Conservation (phyloP, 2,888 invertebrate genomes). For the Dione vanillae region DNA sequence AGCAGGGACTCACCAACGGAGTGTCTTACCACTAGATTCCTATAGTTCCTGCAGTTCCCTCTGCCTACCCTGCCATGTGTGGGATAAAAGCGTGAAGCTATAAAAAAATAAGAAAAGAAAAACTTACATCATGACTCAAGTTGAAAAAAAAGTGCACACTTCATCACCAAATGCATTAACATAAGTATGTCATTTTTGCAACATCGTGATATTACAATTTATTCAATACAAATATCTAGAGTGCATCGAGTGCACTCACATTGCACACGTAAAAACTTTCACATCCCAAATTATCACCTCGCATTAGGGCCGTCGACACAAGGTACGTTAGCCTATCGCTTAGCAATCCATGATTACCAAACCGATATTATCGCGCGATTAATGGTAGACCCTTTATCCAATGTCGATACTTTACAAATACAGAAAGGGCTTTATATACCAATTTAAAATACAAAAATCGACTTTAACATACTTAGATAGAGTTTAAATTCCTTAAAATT, state of each 20-base stretch:
- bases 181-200: slow-evolving; percentile 5
- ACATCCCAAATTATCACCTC: slow-evolving; percentile 34
- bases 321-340: slow-evolving; percentile 72
- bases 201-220: neutral
- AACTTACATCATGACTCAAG: too few species aligned
- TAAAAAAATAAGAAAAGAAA: too few species aligned
- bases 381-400: slow-evolving; percentile 79
- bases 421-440: slow-evolving; percentile 55
- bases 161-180: too few species aligned
- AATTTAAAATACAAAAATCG: slow-evolving; percentile 45
- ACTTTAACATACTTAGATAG: slow-evolving; percentile 41
- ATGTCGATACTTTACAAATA: slow-evolving; percentile 62
- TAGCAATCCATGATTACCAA: slow-evolving; percentile 78
- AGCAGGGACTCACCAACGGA: too few species aligned
- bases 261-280: slow-evolving; percentile 26
- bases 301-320: slow-evolving; percentile 63
- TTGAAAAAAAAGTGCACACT: too few species aligned
- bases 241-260: neutral
- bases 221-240: neutral
- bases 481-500: slow-evolving; percentile 12
- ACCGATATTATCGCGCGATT: slow-evolving; percentile 80
- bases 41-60: too few species aligned
- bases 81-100: too few species aligned
- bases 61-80: too few species aligned
- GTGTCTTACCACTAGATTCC: too few species aligned